Evolutionary conservation across 2,797 vertebrate species (phyloP), one percentile per base, ranked within the genome.

Genomic region (Artibeus jamaicensis): DNA sequence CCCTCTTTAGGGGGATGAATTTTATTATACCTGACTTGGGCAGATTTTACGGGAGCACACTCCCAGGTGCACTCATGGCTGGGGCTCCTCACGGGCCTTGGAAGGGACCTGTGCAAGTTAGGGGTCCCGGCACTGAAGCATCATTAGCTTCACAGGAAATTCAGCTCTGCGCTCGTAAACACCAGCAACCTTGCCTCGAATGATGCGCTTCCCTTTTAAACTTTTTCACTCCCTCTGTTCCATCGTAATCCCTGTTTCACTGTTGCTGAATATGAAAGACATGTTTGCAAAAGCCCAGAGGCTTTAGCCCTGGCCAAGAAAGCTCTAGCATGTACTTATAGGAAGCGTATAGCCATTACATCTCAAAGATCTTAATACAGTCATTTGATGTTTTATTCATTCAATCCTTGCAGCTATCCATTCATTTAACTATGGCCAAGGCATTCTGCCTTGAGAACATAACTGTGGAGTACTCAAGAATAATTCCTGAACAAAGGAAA

Each of bases 401-500:
- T 83, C 76, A 62, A 22, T 73, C 70, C 62, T 46, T 12, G 42
- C 7, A 88, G 22, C 65, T 39, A 26, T 34, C 39, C 86, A 86
- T 92, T 79, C 79, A 71, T 84, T 89, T 87, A 84, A 73, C 87
- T 48, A 71, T 71, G 71, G 70, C 71, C 62, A 68, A 90, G 68
- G 39, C 29, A 76, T 50, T 87, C 22, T 89, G 65, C 81, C 68
- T 95, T 65, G 26, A 85, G 77, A 95, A 74, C 44, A 81, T 77
- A 95, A 86, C 82, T 89, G 89, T 6, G 71, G 74, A 93, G 24
- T 89, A 76, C 85, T 15, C 14, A 12, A 34, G 19, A 74, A 26
- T 71, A 92, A 81, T 83, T 90, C 18, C 67, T 86, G 89, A 97
- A 97, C 95, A 92, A 95, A 98, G 85, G 90, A 94, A 88, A 50